Base-by-base conservation (phyloP, 1,140 invertebrate species). In the Aphaenogaster ashmeadi region DNA sequence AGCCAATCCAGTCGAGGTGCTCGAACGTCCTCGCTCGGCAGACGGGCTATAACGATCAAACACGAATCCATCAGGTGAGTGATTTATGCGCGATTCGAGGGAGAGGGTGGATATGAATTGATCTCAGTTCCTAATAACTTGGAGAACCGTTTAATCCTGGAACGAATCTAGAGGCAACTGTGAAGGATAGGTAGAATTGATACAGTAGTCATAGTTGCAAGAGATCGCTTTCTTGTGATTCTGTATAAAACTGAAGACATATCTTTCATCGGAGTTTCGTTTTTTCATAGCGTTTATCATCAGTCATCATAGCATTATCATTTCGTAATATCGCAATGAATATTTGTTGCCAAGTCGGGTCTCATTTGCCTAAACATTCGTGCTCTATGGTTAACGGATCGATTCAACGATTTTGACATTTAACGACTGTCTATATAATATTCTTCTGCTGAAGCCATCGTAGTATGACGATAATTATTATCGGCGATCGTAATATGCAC, bases 21-120 rank as follows among this genome's bases (percentile, higher is more conserved):
- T 77, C 13, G 18, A 67, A 50, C 54, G 36, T 36, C 54, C 21
- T 60, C 56, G 80, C 27, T 74, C 67, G 54, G 38, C 33, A 44
- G 13, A 56, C 79, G 66, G 52, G 41, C 54, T 84, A 4, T 15
- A 84, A 44, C 27, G 13, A 41, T 50, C 80, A 36, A 83, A 74
- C 67, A 83, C 80, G 80, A 83, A 18, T 83, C 80, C 67, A 75
- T 84, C 80, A 62, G 80, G 80, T 84, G 80, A 84, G 80, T 60
- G 69, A 50, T 50, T 33, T n/a, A 5, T 21, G 8, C n/a, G n/a
- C 36, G 27, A 38, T 33, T 21, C 3, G 9, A 18, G 18, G 8
- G 36, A 13, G 33, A 56, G 27, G 27, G 0, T 27, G 27, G 27
- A 44, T n/a, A 11, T 8, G 1, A 33, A 9, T 58, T 27, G 50